Conservation (phyloP, 2,888 invertebrate genomes). For the Cataglyphis cursor region DNA sequence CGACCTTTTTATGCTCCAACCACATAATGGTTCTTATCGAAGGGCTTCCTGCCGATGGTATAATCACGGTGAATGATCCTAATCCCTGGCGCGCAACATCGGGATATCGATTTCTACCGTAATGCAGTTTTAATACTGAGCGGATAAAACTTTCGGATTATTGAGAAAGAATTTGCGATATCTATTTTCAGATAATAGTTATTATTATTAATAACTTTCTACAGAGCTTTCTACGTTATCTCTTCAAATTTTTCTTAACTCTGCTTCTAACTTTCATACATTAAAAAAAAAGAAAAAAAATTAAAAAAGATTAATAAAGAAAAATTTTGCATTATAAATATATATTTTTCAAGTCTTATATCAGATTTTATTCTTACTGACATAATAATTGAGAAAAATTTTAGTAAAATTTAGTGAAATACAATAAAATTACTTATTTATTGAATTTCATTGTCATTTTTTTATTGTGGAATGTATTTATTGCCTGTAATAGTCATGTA, state of each 20-base stretch:
- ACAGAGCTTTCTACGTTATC: not conserved
- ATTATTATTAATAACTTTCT: not conserved
- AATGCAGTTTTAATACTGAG: not conserved
- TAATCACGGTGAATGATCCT: constrained; percentile 11
- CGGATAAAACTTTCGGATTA: not conserved
- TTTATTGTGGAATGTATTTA: not conserved
- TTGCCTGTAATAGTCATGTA: not conserved
- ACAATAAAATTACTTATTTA: not conserved
- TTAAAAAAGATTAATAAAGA: not conserved
- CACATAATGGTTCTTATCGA: constrained; percentile 22
- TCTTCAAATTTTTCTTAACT: not conserved
- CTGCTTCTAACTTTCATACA: not conserved
- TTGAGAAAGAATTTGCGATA: not conserved
- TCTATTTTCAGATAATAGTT: not conserved
- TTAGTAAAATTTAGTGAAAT: not conserved
- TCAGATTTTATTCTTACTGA: not conserved
- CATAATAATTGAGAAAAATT: not conserved
- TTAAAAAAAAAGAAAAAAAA: not conserved
- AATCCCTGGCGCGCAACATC: not conserved
- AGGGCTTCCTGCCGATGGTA: not conserved
- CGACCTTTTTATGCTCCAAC: constrained; percentile 25
- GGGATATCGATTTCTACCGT: constrained; percentile 9
- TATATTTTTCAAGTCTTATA: not conserved
- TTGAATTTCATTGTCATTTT: not conserved
- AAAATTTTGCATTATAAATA: not conserved